Conservation (phyloP, 2,113 vertebrate species). For the Bujurquina vittata region DNA sequence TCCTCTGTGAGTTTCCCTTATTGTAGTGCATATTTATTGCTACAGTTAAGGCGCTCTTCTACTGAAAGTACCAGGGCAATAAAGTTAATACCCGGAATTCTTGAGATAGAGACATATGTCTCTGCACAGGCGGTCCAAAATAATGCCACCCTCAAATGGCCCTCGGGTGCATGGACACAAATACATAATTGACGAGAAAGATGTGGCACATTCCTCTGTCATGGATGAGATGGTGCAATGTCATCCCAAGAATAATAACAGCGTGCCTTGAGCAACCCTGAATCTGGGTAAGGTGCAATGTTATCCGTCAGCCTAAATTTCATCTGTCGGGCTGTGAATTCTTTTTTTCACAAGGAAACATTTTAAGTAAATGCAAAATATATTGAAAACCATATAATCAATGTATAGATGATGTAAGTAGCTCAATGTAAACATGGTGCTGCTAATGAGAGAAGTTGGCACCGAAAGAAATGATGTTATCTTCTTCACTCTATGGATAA, state of each 20-base stretch:
- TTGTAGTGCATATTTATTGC: not conserved
- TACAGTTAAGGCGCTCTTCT: not conserved
- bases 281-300: slow-evolving; percentile 44
- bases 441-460: not conserved
- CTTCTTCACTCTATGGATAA: not conserved
- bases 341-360: not conserved
- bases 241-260: slow-evolving; percentile 52
- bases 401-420: too few relatives aligned
- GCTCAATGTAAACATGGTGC: not conserved
- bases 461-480: not conserved
- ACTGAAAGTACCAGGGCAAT: not conserved
- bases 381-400: not conserved
- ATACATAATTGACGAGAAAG: slow-evolving; percentile 42
- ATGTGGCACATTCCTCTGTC: slow-evolving; percentile 34
- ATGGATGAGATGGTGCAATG: slow-evolving; percentile 57
- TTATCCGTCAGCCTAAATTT: slow-evolving; percentile 43
- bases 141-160: not conserved
- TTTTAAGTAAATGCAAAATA: not conserved
- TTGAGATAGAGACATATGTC: not conserved
- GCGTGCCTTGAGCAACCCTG: slow-evolving; percentile 41
- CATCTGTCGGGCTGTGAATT: slow-evolving; percentile 14
- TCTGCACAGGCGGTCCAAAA: not conserved
- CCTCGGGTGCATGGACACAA: slow-evolving; percentile 23
- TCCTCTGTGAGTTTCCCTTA: not conserved
- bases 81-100: not conserved